A percentile compares a stretch with the other conserved stretches of the same genome.
phyloP scores from a whole-genome alignment of 2,797 vertebrate species.

The Bradypodion pumilum region DNA sequence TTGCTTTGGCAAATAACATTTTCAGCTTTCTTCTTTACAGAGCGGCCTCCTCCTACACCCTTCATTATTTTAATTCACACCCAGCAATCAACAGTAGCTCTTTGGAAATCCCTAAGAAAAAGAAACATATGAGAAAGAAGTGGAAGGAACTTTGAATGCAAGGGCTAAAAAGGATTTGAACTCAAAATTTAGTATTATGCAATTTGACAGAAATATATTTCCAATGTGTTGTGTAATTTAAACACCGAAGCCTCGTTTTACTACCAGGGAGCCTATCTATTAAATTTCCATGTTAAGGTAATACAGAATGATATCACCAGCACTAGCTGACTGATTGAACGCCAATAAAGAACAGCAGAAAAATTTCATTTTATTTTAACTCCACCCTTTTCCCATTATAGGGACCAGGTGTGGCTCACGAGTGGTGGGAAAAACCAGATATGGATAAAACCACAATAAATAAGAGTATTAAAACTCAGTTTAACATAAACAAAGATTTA shows the following conservation, averaged over 20 bases:
- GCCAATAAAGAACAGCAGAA: background rate
- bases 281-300: background rate
- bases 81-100: slow-evolving; percentile 9
- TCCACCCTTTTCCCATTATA: too few relatives aligned
- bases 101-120: background rate
- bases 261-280: background rate
- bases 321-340: background rate
- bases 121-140: background rate
- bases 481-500: too few relatives aligned
- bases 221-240: background rate
- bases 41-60: slow-evolving; percentile 54
- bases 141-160: background rate
- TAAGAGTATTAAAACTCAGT: too few relatives aligned
- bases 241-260: background rate
- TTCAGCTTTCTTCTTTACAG: slow-evolving; percentile 45
- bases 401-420: too few relatives aligned
- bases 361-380: background rate
- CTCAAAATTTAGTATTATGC: background rate
- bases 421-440: too few relatives aligned
- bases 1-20: slow-evolving; percentile 40
- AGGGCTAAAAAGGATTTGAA: background rate
- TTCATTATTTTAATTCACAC: slow-evolving; percentile 55
- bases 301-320: too few relatives aligned
- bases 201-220: background rate
- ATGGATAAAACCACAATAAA: too few relatives aligned